phyloP scores from a whole-genome alignment of 1,140 invertebrate genomes.

The Adelges cooleyi region DNA sequence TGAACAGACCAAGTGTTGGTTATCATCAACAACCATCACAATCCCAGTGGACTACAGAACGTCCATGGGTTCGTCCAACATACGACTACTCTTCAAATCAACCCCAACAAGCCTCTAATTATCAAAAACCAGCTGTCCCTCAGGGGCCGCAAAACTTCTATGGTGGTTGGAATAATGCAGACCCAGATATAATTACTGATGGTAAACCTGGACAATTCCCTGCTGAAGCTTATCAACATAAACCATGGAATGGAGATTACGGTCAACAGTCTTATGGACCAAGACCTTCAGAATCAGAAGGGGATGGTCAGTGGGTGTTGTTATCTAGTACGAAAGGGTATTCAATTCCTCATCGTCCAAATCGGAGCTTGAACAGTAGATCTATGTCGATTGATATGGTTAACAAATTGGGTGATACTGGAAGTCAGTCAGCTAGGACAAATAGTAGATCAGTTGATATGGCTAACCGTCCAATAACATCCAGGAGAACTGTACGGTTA shows the following conservation, averaged over 20 bases:
- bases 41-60: conserved; percentile 34
- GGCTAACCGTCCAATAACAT: background rate
- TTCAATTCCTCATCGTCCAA: conserved; percentile 38
- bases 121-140: conserved; percentile 18
- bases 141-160: conserved; percentile 33
- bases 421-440: background rate
- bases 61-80: conserved; percentile 37
- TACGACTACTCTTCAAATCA: conserved; percentile 33
- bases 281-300: conserved; percentile 44
- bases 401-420: background rate
- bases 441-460: background rate
- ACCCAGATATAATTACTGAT: conserved; percentile 52
- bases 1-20: background rate
- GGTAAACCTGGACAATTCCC: conserved; percentile 53
- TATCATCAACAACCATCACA: conserved; percentile 34
- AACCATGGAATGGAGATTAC: conserved; percentile 29
- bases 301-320: conserved; percentile 62
- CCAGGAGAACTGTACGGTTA: conserved; percentile 43
- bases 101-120: background rate
- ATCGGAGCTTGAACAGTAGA: conserved; percentile 16
- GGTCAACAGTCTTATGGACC: conserved; percentile 11
- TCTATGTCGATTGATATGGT: conserved; percentile 17
- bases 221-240: conserved; percentile 39
- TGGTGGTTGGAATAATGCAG: conserved; percentile 38
- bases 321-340: conserved; percentile 65